These are phyloP conservation scores for Polypedilum pembai DNA, from an alignment of 1,140 invertebrate genomes.

Conservation along the genomic window DNA sequence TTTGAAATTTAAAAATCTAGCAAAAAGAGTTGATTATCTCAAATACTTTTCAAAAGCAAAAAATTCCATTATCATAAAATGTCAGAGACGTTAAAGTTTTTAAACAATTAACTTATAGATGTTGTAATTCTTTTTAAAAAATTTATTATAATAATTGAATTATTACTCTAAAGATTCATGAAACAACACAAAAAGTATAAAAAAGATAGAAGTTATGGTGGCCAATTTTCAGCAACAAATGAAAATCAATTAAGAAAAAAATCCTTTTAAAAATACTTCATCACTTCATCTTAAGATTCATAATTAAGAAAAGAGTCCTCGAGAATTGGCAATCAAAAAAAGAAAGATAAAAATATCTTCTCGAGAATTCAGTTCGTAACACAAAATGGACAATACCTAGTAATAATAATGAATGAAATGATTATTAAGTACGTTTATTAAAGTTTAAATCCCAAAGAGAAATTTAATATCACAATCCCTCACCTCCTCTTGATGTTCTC, in stretches of 20 bases:
- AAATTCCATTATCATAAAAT: neutral
- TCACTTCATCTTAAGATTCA: neutral
- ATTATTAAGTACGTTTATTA: neutral
- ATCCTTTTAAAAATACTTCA: neutral
- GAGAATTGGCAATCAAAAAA: neutral
- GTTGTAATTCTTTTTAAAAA: neutral
- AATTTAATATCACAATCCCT: neutral
- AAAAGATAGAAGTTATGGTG: neutral
- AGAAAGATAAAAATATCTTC: neutral
- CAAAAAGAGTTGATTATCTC: neutral
- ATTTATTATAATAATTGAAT: neutral
- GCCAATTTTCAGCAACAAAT: neutral
- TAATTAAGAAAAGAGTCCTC: neutral
- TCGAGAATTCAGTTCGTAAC: slow-evolving; percentile 18
- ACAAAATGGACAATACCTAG: slow-evolving; percentile 28
- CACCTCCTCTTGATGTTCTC: neutral
- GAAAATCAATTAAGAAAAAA: neutral
- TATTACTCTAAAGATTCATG: neutral
- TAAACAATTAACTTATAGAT: neutral
- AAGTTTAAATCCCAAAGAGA: neutral
- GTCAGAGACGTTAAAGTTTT: slow-evolving; percentile 11
- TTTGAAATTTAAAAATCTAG: neutral
- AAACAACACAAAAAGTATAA: neutral
- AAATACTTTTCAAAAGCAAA: neutral
- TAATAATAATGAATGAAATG: neutral